These are phyloP conservation scores for Calcarius lapponicus DNA, from an alignment of 2,797 vertebrate genomes.

Conservation along the genomic window DNA sequence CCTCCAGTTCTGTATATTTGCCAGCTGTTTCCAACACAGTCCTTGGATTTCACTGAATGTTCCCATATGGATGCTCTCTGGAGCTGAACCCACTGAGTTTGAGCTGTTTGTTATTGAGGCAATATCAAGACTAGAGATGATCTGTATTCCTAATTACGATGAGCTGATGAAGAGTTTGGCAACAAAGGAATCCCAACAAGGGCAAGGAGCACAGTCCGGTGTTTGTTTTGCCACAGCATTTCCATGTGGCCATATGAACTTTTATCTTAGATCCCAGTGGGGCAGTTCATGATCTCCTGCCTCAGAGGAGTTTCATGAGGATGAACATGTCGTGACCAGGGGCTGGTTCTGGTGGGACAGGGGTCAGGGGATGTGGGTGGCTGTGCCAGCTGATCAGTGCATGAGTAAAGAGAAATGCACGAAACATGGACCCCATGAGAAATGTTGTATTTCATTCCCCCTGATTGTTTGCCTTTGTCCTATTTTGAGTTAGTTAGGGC, in stretches of 20 bases:
- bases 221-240: background rate
- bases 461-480: background rate
- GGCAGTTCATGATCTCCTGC: background rate
- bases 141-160: background rate
- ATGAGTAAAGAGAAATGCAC: background rate
- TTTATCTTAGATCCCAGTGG: background rate
- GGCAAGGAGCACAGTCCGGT: background rate
- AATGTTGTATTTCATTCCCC: background rate
- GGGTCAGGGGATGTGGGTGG: background rate
- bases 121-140: background rate
- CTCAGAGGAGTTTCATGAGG: background rate
- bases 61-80: background rate
- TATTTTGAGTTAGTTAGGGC: background rate
- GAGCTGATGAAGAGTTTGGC: background rate
- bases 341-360: background rate
- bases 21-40: conserved; percentile 20
- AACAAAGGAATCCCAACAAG: background rate
- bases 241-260: background rate
- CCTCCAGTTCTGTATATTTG: conserved; percentile 23
- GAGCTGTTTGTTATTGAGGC: background rate
- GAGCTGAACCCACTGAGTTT: background rate
- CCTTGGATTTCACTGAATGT: background rate
- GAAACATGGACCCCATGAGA: fast-evolving
- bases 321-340: background rate
- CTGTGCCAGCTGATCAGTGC: background rate